Evolutionary conservation across 2,888 invertebrate species (phyloP).

Genomic region (Dasypolia templi): DNA sequence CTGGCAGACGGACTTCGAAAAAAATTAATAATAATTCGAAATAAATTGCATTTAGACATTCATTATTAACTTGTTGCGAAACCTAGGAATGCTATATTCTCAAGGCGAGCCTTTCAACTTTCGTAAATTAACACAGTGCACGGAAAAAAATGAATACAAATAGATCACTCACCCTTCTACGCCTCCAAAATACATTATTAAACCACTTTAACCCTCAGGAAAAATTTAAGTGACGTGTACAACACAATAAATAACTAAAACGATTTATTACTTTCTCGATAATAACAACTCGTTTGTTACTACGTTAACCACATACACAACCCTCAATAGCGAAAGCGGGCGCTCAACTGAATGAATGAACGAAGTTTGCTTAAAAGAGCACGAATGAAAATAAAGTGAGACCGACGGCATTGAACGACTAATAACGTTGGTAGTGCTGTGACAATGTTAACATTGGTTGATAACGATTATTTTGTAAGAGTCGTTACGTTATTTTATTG

Average conservation of each 20-base stretch:
- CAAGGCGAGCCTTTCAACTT: conserved; percentile 88
- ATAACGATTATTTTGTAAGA: neutral
- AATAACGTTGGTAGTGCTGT: conserved; percentile 39
- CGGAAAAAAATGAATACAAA: conserved; percentile 42
- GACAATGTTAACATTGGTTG: too few relatives aligned
- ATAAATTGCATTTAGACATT: conserved; percentile 27
- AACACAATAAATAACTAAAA: conserved; percentile 63
- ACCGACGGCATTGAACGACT: conserved; percentile 21
- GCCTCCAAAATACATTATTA: conserved; percentile 83
- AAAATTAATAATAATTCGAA: conserved; percentile 25
- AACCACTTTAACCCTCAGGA: conserved; percentile 49
- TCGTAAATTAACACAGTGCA: conserved; percentile 68
- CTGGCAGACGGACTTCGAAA: conserved; percentile 25
- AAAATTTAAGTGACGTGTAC: conserved; percentile 35
- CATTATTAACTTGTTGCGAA: conserved; percentile 63
- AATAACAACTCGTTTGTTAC: conserved; percentile 40
- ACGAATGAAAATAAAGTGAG: neutral
- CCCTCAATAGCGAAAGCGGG: conserved; percentile 71
- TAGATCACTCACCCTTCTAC: conserved; percentile 84
- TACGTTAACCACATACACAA: conserved; percentile 35
- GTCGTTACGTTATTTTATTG: neutral
- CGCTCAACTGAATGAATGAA: conserved; percentile 70
- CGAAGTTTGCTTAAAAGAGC: conserved; percentile 27
- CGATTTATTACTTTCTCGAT: conserved; percentile 63
- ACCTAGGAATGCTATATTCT: conserved; percentile 74